Evolutionary conservation across 1,140 invertebrate genomes (phyloP), one percentile per base, ranked within the genome.

Genomic region (Drosophila azteca): DNA sequence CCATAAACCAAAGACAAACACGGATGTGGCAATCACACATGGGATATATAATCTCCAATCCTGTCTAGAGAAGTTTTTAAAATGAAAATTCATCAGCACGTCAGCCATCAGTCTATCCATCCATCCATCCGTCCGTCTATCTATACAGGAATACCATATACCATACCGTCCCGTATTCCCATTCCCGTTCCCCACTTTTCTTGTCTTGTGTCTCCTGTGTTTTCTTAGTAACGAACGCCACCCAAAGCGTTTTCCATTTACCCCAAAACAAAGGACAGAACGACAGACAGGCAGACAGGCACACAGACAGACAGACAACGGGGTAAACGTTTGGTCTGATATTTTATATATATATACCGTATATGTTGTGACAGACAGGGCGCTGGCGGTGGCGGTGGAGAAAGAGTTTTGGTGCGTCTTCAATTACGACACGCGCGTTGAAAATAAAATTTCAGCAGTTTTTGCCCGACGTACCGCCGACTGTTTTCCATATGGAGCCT

Each of bases 221-320:
- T 88, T 88, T 88, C 83, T 88, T 88, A 88, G 84, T 79, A 89
- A 89, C 64, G 76, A 66, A 77, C 82, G 79, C 87, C 87, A 90
- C 87, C 87, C 87, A 90, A 90, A 80, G 87, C 88, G 87, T 83
- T 90, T 90, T 90, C 87, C 87, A 90, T 90, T 90, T 90, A 71
- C 66, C 58, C 52, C 57, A 70, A 69, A 69, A 39, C 35, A 70
- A 70, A 52, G 55, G 50, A 49, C 22, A 43, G 24, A 20, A 22
- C 2, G 6, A 52, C n/a, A 41, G 39, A 31, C 43, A 15, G 26
- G 0, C 26, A 26, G 6, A 26, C 26, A 26, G 6, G n/a, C n/a
- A n/a, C n/a, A 22, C 13, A 20, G 48, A 50, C 22, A 49, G 63
- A 57, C 50, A 44, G 64, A 13, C 66, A 88, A 83, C 83, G 84